These are phyloP conservation scores for Diorhabda elongata DNA, from an alignment of 1,140 invertebrate species.

Conservation along the genomic window DNA sequence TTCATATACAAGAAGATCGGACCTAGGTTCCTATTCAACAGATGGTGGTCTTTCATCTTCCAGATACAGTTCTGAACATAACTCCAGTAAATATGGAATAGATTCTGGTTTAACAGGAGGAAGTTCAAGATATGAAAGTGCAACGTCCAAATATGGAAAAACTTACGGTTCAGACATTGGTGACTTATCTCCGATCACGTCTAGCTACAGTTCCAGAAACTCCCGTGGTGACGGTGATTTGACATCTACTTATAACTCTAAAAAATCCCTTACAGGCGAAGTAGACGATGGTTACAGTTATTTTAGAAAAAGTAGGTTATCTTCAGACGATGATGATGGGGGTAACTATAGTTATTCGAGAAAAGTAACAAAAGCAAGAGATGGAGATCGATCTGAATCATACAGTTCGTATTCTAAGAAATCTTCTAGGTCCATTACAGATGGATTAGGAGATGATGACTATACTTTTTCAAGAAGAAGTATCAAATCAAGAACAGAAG, in stretches of 20 bases:
- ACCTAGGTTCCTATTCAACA: constrained; percentile 30
- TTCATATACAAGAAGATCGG: constrained; percentile 36
- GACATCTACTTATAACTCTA: not conserved
- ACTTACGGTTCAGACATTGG: constrained; percentile 19
- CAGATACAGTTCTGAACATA: constrained; percentile 25
- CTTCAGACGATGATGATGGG: constrained; percentile 21
- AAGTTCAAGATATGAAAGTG: constrained; percentile 33
- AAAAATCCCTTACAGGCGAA: constrained; percentile 11
- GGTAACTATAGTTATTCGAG: constrained; percentile 32
- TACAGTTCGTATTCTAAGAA: constrained; percentile 27
- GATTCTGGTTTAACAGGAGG: constrained; percentile 25
- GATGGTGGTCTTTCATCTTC: constrained; percentile 32
- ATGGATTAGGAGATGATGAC: constrained; percentile 26
- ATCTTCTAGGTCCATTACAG: constrained; percentile 20
- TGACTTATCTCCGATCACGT: constrained; percentile 22
- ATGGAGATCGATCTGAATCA: constrained; percentile 21
- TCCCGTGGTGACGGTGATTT: constrained; percentile 25
- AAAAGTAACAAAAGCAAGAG: constrained; percentile 25
- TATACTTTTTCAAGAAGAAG: constrained; percentile 33
- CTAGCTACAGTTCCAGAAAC: constrained; percentile 21
- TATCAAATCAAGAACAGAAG: constrained; percentile 26
- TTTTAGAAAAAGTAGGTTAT: constrained; percentile 28
- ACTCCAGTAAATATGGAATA: constrained; percentile 26
- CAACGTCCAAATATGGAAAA: constrained; percentile 32
- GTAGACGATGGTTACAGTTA: constrained; percentile 29